Evolutionary conservation across 2,888 invertebrate species (phyloP), one percentile per base, ranked within the genome.

Genomic region (Zonitis immaculata): DNA sequence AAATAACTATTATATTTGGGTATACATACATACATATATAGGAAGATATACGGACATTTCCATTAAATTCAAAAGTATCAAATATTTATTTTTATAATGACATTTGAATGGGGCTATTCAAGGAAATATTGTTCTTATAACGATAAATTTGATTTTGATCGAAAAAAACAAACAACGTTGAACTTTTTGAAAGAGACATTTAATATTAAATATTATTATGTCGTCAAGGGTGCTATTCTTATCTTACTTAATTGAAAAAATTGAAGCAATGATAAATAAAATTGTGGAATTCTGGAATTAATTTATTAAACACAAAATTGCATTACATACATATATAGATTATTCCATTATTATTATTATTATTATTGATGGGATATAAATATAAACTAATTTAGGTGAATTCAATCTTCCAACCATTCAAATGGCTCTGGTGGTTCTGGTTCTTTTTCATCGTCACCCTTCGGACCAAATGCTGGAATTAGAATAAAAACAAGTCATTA

Each of bases 391-490:
- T 39, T 2, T 8, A 12, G 12, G 18, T 43, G 7, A 18, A 16
- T 62, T 80, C 82, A 86, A 75, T 89, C 89, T 76, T 97, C 96
- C 66, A 85, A 85, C 78, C 91, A 98, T 78, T 96, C 95, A 74
- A 98, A 98, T 60, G 97, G 95, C 80, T 96, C 96, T 70, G 97
- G 97, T 42, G 96, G 94, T 68, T 95, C 95, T 0, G 97, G 95
- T 76, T 98, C 97, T 69, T 93, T 93, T 66, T 94, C 95, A 69
- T 97, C 97, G 61, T 95, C 96, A 14, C 88, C 86, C 73, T 91
- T 91, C 2, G 91, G 92, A 1, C 93, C 93, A 68, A 89, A 91
- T 0, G 92, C 92, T 73, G 69, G 72, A 73, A 58, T 63, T 52
- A 60, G 51, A 57, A 58, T 51, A 42, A 26, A 32, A 42, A 18